Base-by-base conservation (phyloP, 2,797 vertebrate genomes). In the Lutjanus campechanus region DNA sequence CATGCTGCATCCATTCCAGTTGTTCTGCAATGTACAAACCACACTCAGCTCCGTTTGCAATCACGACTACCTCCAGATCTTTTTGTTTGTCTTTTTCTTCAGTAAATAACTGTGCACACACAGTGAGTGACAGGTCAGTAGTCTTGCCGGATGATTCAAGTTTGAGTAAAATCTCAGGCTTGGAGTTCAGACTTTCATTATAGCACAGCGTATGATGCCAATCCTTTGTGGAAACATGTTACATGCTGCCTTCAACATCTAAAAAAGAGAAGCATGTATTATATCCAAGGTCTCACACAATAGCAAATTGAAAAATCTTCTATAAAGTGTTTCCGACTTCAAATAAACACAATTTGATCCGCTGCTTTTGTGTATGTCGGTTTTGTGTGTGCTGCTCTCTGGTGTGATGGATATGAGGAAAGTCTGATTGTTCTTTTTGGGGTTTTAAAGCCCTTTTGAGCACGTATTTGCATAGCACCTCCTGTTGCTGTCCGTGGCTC, bases 381-480 rank as follows among this genome's bases (percentile, higher is more conserved):
- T 29, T 58, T 20, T 78, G 49, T 53, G 12, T 62, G 20, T 49
- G 29, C 16, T 66, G 29, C 16, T 66, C 1, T 13, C 17, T 59
- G 5, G n/a, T 40, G 50, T 61, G 22, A 54, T 49, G 10, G 17
- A 67, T 61, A 50, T 69, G 36, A 76, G 13, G 12, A 76, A 53
- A n/a, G n/a, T 15, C 25, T 66, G 25, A 64, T 81, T 69, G 40
- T 36, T 22, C 41, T 58, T 63, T 77, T 70, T 44, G 5, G 19
- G 19, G 20, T 12, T 79, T 79, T 55, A 85, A 85, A 84, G 64
- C 56, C 76, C 64, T 59, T 87, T 88, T 74, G 8, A 85, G 75
- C 72, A 69, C 43, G 62, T 67, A 88, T 84, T 85, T 90, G 77
- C 83, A 89, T 83, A 58, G 46, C 44, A 63, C 62, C 60, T 89